Evolutionary conservation across 2,797 vertebrate species (phyloP), one percentile per base, ranked within the genome.

Genomic region (Neomorphus geoffroyi): DNA sequence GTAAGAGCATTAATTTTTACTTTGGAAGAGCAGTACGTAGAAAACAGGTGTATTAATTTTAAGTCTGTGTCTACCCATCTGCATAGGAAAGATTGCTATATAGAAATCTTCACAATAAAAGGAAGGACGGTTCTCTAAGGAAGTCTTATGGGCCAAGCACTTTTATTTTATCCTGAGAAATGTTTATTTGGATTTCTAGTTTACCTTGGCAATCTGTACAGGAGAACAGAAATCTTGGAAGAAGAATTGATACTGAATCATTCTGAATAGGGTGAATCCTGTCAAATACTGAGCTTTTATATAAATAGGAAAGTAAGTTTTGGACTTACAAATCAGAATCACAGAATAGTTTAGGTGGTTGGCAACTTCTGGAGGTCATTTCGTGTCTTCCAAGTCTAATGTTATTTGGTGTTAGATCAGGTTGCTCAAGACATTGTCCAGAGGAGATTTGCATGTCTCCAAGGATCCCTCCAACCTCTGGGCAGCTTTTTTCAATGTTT

Each of bases 171-270:
- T 32, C 64, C 62, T 39, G 27, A 39, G 33, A 89, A 83, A 46
- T 70, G 72, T 51, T 89, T 83, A 35, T 56, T n/a, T 82, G 35
- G 10, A 46, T 92, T 91, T 91, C 37, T 92, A 37, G 22, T 88
- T 93, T 94, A 54, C 71, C 67, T 93, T 89, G 83, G 50, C 80
- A 89, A 60, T 43, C 66, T 83, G 19, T 82, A 50, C 22, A 61
- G 53, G 33, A 85, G n/a, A 92, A 75, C n/a, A 93, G 54, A 93
- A 89, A 67, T 79, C 28, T 48, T 96, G 71, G 46, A 78, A 61
- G 32, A 12, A 80, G 46, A 82, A 41, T 24, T 78, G 33, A 33
- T 88, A 35, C 10, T 8, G 39, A 66, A 33, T 80, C 35, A 67
- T 81, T 91, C 15, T 46, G 50, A 58, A 61, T 35, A 60, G 60